Evolutionary conservation across 2,888 invertebrate genomes (phyloP), one percentile per base, ranked within the genome.

Genomic region (Drosophila kuntzei): DNA sequence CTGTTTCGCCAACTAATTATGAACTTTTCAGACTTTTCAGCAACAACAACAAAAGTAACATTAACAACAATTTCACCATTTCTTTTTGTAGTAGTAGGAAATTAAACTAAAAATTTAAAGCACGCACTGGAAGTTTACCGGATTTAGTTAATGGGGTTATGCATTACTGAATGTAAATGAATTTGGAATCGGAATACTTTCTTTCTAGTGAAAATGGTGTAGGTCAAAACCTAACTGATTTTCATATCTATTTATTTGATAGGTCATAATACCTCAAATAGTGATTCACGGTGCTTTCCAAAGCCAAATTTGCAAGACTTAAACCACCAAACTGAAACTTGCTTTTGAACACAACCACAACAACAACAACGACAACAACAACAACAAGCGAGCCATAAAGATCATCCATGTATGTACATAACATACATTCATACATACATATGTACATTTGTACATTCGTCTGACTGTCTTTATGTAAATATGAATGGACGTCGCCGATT

Each of bases 141-240:
- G 60, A 66, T 80, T 80, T 70, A 70, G 72, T 70, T 65, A 72
- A 72, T 77, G 83, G 67, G 70, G 55, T 73, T 83, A 74, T 73
- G 54, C 81, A 73, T 84, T 83, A 72, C 64, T 60, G 62, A 64
- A 77, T 80, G 80, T 68, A 80, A 80, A 80, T 80, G 36, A 54
- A 53, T 53, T 53, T 53, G 39, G 39, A n/a, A 53, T 29, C 29
- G 53, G 29, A 32, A 43, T 37, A 55, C 37, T 69, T 49, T 22
- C 67, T 49, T 47, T 58, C 29, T 8, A 57, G 57, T 50, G 53
- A 46, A 61, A 53, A 46, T 53, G 25, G 14, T 54, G 16, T 47
- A 44, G 53, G 43, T 44, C 34, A 34, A 25, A 29, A 22, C 22
- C 14, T 25, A 27, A 29, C 7, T 37, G 60, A 53, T 60, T 53